These are phyloP conservation scores for Oxyscelio sp. DNA, from an alignment of 2,888 invertebrate genomes.

Conservation along the genomic window DNA sequence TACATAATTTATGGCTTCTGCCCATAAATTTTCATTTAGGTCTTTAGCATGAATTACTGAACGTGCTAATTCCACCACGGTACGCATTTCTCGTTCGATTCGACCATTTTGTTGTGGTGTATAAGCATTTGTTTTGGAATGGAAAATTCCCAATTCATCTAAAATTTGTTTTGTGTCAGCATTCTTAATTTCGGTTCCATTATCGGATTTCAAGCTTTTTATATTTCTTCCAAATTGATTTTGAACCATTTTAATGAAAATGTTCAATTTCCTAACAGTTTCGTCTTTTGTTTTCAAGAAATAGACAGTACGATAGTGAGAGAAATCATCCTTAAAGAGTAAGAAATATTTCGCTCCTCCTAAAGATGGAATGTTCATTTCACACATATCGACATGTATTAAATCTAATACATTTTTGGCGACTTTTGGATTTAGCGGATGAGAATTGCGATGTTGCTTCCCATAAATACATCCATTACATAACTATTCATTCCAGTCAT, in stretches of 20 bases:
- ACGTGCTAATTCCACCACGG: too few relatives aligned
- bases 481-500: constrained; percentile 79
- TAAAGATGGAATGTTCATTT: constrained; percentile 69
- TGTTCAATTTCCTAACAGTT: constrained; percentile 73
- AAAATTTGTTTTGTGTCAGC: constrained; percentile 68
- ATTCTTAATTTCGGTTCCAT: constrained; percentile 82
- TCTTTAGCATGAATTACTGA: too few relatives aligned
- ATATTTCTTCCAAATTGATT: too few relatives aligned
- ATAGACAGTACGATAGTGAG: constrained; percentile 79
- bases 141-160: constrained; percentile 79
- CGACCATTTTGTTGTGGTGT: neutral
- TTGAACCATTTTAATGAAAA: constrained; percentile 78
- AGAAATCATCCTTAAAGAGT: too few relatives aligned
- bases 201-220: constrained; percentile 78
- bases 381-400: constrained; percentile 79
- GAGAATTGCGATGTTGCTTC: constrained; percentile 76
- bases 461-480: constrained; percentile 78
- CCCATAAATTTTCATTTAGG: too few relatives aligned
- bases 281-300: constrained; percentile 80
- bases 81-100: too few relatives aligned
- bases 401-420: constrained; percentile 75
- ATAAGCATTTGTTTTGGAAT: constrained; percentile 51
- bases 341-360: constrained; percentile 78
- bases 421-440: constrained; percentile 56
- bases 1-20: too few relatives aligned